These are phyloP conservation scores for Salpingus planirostris DNA, from an alignment of 2,888 invertebrate genomes.

Conservation along the genomic window DNA sequence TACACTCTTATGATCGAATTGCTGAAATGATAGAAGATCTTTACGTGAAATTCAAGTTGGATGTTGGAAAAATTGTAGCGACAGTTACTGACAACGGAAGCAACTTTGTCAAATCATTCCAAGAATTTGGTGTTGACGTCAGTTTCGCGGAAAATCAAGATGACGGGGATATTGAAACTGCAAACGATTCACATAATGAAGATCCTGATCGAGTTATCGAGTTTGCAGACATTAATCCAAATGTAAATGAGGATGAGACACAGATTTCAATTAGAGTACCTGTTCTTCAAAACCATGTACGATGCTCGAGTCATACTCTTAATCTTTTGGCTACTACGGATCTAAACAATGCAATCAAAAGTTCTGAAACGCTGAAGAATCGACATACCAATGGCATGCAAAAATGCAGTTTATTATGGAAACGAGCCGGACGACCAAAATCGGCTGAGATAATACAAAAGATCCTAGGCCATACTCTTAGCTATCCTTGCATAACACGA, in stretches of 20 bases:
- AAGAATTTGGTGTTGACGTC: constrained; percentile 8
- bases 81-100: not conserved
- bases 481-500: constrained; percentile 14
- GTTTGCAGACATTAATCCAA: too few species aligned
- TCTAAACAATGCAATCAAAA: constrained; percentile 12
- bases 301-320: constrained; percentile 15
- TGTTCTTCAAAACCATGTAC: constrained; percentile 9
- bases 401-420: constrained; percentile 16
- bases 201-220: too few species aligned
- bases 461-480: constrained; percentile 12
- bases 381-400: constrained; percentile 11
- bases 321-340: constrained; percentile 5
- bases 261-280: too few species aligned
- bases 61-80: constrained; percentile 3
- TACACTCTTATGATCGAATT: constrained; percentile 11
- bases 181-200: too few species aligned
- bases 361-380: constrained; percentile 6
- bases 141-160: too few species aligned
- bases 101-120: constrained; percentile 14
- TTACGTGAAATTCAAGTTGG: constrained; percentile 6
- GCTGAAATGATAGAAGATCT: constrained; percentile 13
- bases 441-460: constrained; percentile 14
- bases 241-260: too few species aligned
- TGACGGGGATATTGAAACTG: too few species aligned
- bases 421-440: constrained; percentile 14